Evolutionary conservation across 1,140 invertebrate genomes (phyloP), one percentile per base, ranked within the genome.

Genomic region (Rhizoglyphus robini): DNA sequence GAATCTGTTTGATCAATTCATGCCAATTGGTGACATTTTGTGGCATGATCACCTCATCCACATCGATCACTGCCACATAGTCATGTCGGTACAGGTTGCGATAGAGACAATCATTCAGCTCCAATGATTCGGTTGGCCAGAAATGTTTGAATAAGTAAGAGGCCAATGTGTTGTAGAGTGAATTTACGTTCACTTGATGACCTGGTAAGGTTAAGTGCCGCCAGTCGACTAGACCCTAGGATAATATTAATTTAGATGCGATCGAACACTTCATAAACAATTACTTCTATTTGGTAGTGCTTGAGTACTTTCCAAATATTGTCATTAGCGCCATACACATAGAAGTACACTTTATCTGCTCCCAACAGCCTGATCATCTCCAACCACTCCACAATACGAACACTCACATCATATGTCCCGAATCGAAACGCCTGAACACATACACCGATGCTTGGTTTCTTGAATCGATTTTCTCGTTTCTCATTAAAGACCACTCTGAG

Each of bases 21-120:
- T 4, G 34, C 46, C 36, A 63, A 32, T 23, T 54, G 30, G 13
- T 3, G 27, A 27, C 18, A 18, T 34, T 13, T 49, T 51, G 18
- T 51, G 90, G 90, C 67, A 93, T 80, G 66, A 93, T 87, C 71
- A 88, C 87, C n/a, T n/a, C n/a, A n/a, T n/a, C n/a, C n/a, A n/a
- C n/a, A n/a, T n/a, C n/a, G n/a, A n/a, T n/a, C n/a, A 93, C 80
- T 0, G 88, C 81, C 18, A 90, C 77, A 75, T 88, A 88, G 49
- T 85, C 83, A 68, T n/a, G n/a, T n/a, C 74, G 79, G 67, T 86
- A 85, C 86, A 92, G 89, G 29, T 85, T 87, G 67, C 90, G 79
- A 76, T 93, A 92, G 38, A 93, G 80, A 74, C 90, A 94, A 77
- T 94, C 90, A 75, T 94, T 93, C 48, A n/a, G n/a, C n/a, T n/a